These are phyloP conservation scores for Apeira syringaria DNA, from an alignment of 2,888 invertebrate genomes.

Conservation along the genomic window DNA sequence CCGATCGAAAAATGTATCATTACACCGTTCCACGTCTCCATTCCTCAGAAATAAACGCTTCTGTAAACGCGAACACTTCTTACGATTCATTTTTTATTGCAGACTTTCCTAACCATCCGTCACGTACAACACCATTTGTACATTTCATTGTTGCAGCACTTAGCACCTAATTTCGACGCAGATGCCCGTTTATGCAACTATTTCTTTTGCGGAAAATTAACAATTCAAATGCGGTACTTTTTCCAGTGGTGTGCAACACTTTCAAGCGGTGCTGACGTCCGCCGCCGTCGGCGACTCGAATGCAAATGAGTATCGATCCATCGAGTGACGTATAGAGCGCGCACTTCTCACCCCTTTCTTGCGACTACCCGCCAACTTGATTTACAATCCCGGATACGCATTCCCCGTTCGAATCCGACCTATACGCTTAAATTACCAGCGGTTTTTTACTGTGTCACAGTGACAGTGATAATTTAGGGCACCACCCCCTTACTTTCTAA, in stretches of 20 bases:
- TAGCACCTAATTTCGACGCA: constrained; percentile 69
- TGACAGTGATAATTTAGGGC: constrained; percentile 82
- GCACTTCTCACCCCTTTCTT: constrained; percentile 80
- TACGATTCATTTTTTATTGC: constrained; percentile 13
- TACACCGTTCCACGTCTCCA: constrained; percentile 47
- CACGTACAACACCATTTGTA: constrained; percentile 36
- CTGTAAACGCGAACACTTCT: constrained; percentile 21
- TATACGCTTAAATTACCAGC: constrained; percentile 67
- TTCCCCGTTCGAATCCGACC: constrained; percentile 68
- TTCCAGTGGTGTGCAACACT: constrained; percentile 70
- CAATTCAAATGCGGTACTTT: constrained; percentile 78
- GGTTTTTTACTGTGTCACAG: constrained; percentile 77
- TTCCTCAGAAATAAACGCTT: constrained; percentile 36
- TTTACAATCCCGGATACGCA: constrained; percentile 77
- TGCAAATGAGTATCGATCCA: constrained; percentile 82
- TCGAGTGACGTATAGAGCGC: constrained; percentile 72
- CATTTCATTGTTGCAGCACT: constrained; percentile 58
- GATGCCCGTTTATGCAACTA: constrained; percentile 71
- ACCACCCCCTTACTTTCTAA: constrained; percentile 76
- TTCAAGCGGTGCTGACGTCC: constrained; percentile 78
- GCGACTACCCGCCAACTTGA: constrained; percentile 78
- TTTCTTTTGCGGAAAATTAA: constrained; percentile 73
- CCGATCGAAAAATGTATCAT: constrained; percentile 59
- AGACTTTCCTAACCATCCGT: constrained; percentile 5
- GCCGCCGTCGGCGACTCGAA: constrained; percentile 65